Conservation (phyloP, 1,140 invertebrate genomes). For the Scaptomyza pallida region DNA sequence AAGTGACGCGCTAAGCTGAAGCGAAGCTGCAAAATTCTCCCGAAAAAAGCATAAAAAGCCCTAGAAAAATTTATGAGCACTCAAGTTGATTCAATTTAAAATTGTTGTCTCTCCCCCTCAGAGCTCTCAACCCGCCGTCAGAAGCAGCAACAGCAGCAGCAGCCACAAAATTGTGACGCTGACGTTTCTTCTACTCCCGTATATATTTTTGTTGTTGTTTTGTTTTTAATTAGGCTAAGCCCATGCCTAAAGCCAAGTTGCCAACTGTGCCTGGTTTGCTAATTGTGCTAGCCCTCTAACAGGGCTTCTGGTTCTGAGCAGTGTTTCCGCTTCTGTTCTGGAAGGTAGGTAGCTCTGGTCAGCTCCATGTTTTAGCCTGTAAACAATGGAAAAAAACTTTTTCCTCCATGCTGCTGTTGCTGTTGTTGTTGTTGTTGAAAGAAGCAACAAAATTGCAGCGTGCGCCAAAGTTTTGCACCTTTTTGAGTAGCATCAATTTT, state of each 20-base stretch:
- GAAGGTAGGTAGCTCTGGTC: slow-evolving; percentile 16
- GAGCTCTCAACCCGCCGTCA: neutral
- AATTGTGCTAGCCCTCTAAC: slow-evolving; percentile 29
- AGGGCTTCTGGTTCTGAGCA: slow-evolving; percentile 25
- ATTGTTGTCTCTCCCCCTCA: slow-evolving; percentile 19
- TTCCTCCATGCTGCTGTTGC: slow-evolving; percentile 12
- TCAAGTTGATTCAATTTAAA: slow-evolving; percentile 79
- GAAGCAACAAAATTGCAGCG: slow-evolving; percentile 16
- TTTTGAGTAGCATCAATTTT: slow-evolving; percentile 83
- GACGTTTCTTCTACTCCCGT: slow-evolving; percentile 53
- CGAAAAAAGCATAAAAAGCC: slow-evolving; percentile 21
- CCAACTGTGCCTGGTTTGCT: slow-evolving; percentile 58
- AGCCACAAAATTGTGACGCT: slow-evolving; percentile 64
- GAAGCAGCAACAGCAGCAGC: slow-evolving; percentile 6
- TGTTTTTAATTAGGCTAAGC: slow-evolving; percentile 82
- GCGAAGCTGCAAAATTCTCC: slow-evolving; percentile 42
- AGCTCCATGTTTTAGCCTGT: slow-evolving; percentile 18
- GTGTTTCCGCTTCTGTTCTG: slow-evolving; percentile 12
- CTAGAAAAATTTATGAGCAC: slow-evolving; percentile 75
- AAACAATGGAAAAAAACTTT: slow-evolving; percentile 53
- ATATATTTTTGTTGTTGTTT: slow-evolving; percentile 43
- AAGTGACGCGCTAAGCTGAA: slow-evolving; percentile 57
- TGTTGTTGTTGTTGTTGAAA: slow-evolving; percentile 9
- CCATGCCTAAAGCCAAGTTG: slow-evolving; percentile 66
- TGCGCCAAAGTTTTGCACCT: slow-evolving; percentile 54